Evolutionary conservation across 2,888 invertebrate genomes (phyloP).

Genomic region (Cheilosia urbana): DNA sequence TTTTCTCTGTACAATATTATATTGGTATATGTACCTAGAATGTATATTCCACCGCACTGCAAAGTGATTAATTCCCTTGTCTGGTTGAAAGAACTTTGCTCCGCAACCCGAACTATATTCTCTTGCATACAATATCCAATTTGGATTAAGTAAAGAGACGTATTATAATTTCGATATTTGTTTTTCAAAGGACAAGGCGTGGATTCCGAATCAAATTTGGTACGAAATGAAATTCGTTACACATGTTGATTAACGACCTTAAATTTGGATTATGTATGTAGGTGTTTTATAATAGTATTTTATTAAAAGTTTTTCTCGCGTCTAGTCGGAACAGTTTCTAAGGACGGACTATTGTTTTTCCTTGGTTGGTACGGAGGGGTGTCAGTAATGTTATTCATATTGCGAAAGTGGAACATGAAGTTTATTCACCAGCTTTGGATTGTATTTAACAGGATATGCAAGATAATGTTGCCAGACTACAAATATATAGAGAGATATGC

Average conservation of each 20-base stretch:
- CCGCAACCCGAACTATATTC: neutral
- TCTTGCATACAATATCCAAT: neutral
- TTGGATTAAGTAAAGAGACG: neutral
- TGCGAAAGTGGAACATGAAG: neutral
- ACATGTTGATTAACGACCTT: constrained; percentile 17
- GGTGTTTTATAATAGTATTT: neutral
- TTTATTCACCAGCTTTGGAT: constrained; percentile 18
- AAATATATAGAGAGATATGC: neutral
- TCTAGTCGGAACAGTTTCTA: constrained; percentile 6
- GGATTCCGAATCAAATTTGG: neutral
- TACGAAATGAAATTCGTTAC: constrained; percentile 7
- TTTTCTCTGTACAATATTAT: too few species aligned
- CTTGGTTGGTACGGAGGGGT: neutral
- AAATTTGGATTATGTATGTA: neutral
- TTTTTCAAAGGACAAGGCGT: neutral
- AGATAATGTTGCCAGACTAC: constrained; percentile 8
- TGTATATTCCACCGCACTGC: constrained; percentile 30
- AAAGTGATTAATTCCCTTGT: constrained; percentile 4
- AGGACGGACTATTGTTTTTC: constrained; percentile 38
- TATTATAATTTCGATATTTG: neutral
- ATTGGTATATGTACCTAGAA: neutral
- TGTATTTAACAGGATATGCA: neutral
- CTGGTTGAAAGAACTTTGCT: constrained; percentile 17
- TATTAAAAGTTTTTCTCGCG: constrained; percentile 1
- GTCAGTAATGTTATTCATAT: constrained; percentile 6